Evolutionary conservation across 92 coral and sea anemone genomes (phyloP).

Genomic region (Paramuricea clavata): DNA sequence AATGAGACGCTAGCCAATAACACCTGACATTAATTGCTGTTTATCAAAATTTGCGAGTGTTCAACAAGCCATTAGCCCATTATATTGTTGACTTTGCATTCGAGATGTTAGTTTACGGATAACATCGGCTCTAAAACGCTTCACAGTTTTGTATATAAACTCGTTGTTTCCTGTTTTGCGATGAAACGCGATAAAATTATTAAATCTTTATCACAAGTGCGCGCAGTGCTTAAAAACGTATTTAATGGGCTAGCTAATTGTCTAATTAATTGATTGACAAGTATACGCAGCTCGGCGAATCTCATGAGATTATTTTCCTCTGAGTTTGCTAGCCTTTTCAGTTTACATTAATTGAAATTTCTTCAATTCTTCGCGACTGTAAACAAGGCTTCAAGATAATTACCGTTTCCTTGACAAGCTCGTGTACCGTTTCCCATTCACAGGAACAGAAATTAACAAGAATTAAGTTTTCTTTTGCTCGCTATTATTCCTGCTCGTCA

Average conservation of each 20-base stretch:
- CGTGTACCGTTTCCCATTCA: constrained; percentile 13
- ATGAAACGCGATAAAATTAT: background rate
- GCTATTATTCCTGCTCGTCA: constrained; percentile 22
- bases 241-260: constrained; percentile 19
- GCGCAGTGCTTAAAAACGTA: constrained; percentile 23
- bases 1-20: constrained; percentile 12
- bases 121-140: constrained; percentile 29
- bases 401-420: constrained; percentile 32
- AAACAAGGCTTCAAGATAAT: constrained; percentile 30
- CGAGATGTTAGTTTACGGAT: constrained; percentile 40
- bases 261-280: constrained; percentile 50
- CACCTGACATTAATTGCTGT: constrained; percentile 52
- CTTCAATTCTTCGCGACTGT: background rate
- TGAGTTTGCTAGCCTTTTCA: constrained; percentile 14
- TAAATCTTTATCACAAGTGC: background rate
- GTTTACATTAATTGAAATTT: constrained; percentile 8
- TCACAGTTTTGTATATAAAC: background rate
- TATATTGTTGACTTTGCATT: constrained; percentile 49
- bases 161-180: constrained; percentile 14
- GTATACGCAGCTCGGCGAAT: background rate
- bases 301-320: constrained; percentile 4
- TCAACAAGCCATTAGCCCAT: constrained; percentile 47
- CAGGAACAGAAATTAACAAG: constrained; percentile 8
- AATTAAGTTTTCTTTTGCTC: background rate
- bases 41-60: constrained; percentile 27